phyloP scores from a whole-genome alignment of 2,113 vertebrate genomes.

The Pseudopipra pipra region DNA sequence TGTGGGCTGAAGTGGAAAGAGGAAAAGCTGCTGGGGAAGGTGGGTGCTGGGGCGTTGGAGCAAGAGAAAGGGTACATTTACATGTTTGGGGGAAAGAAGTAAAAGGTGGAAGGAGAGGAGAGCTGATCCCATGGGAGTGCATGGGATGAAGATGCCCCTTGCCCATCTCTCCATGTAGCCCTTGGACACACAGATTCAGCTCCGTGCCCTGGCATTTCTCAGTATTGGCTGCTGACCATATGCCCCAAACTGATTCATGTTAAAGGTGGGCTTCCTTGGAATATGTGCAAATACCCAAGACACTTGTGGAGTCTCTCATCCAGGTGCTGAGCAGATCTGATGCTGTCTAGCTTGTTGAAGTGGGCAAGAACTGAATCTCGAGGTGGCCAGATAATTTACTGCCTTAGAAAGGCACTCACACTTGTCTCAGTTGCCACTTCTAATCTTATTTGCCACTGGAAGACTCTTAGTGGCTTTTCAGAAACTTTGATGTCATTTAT shows the following conservation, averaged over 20 bases:
- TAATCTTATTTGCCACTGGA: neutral
- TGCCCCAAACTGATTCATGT: neutral
- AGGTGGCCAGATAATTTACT: neutral
- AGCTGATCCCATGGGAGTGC: rapidly evolving
- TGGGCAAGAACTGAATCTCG: neutral
- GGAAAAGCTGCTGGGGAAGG: neutral
- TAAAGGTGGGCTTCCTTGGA: neutral
- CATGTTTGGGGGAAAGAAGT: neutral
- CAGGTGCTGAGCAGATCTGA: neutral
- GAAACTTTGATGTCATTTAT: neutral
- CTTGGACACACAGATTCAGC: neutral
- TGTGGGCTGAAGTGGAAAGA: neutral
- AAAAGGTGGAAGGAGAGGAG: neutral
- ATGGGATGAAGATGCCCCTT: neutral
- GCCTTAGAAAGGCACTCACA: neutral
- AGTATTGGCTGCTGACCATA: neutral
- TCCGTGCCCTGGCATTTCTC: neutral
- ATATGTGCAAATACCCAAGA: neutral
- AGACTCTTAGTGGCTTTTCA: neutral
- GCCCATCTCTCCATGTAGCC: neutral
- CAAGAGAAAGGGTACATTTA: neutral
- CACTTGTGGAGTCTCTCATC: neutral
- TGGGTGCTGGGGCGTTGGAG: neutral
- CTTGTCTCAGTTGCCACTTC: neutral
- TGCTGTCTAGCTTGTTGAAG: neutral